These are phyloP conservation scores for Abrostola triplasia DNA, from an alignment of 2,888 invertebrate species.

Conservation along the genomic window DNA sequence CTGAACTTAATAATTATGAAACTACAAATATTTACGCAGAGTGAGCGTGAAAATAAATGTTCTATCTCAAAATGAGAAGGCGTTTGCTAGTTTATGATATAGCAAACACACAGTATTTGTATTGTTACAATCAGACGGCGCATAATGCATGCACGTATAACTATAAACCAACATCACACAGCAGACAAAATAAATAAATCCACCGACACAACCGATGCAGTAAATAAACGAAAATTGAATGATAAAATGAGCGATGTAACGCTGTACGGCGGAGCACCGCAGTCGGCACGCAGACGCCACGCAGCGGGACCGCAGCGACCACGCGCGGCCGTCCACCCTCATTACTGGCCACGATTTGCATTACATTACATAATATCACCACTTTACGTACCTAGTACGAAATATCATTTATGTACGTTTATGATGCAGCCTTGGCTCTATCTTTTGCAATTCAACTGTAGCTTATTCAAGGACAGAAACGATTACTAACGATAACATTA, in stretches of 20 bases:
- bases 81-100: too few relatives aligned
- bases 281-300: constrained; percentile 21
- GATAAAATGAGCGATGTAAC: constrained; percentile 21
- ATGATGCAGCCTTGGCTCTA: too few relatives aligned
- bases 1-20: too few relatives aligned
- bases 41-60: too few relatives aligned
- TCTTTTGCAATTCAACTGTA: too few relatives aligned
- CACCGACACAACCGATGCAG: constrained; percentile 1
- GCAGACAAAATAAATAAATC: constrained; percentile 7
- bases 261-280: constrained; percentile 24
- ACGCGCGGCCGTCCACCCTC: constrained; percentile 27
- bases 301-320: constrained; percentile 25
- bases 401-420: too few relatives aligned
- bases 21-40: too few relatives aligned
- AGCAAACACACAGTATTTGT: too few relatives aligned
- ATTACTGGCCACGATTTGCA: constrained; percentile 45
- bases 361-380: constrained; percentile 31
- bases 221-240: constrained; percentile 22
- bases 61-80: too few relatives aligned
- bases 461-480: too few relatives aligned
- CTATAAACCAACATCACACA: constrained; percentile 1
- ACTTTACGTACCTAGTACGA: constrained; percentile 21
- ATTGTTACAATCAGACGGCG: too few relatives aligned
- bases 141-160: not conserved
- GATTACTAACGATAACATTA: too few relatives aligned